Evolutionary conservation across 37 sponge, comb jelly and placozoan genomes (phyloP), one percentile per base, ranked within the genome.

Genomic region (Halisarca cf. caerulea): DNA sequence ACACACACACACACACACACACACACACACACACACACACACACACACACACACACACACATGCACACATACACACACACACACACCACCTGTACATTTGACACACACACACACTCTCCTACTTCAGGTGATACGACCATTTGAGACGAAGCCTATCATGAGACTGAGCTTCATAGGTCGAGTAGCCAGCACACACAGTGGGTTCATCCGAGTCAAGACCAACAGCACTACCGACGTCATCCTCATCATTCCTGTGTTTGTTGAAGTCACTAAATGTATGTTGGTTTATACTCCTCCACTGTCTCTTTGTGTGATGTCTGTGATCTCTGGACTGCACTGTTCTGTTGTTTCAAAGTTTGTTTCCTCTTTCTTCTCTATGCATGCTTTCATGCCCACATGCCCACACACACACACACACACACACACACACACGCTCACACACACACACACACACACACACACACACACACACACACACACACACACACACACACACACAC

Each of bases 211-310:
- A 18, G 64, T 96, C 43, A 91, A 85, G 81, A 91, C 92, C 5
- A 89, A 81, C 54, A 70, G 74, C 32, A 30, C 60, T 20, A n/a
- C 36, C 33, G 73, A 59, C 1, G 83, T 73, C 0, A 80, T 82
- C 15, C 33, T 96, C 27, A 82, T 94, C n/a, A 84, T 96, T 3
- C 97, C 97, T 24, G 85, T 96, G 51, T 90, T 94, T 42, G 89
- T 96, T 44, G 94, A 94, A 57, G 97, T 96, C 21, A 43, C 86
- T 0, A 82, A 86, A 18, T 37, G 72, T 71, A 39, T 34, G 72
- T 18, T 47, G n/a, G n/a, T n/a, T n/a, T n/a, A n/a, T n/a, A n/a
- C n/a, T n/a, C n/a, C n/a, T n/a, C n/a, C n/a, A n/a, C n/a, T 38
- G 33, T n/a, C n/a, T n/a, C n/a, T n/a, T n/a, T 36, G 23, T 57